Evolutionary conservation across 2,888 invertebrate species (phyloP), one percentile per base, ranked within the genome.

Genomic region (Standfussiana lucernea): DNA sequence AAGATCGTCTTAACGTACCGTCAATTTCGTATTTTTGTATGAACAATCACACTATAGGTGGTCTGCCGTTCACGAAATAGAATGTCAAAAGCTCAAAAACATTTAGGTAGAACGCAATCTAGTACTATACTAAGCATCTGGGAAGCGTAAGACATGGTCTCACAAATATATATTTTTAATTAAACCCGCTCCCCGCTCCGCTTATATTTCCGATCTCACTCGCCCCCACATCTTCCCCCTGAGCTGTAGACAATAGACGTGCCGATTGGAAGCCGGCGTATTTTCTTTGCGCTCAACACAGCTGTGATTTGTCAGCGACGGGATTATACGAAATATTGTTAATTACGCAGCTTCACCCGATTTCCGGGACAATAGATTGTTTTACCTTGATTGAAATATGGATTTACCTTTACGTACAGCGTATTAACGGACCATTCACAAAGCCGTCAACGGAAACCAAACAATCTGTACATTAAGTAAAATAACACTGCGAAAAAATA

Each of bases 211-310:
- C n/a, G 32, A 71, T 77, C 37, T 75, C 53, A 67, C 40, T 71
- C 79, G 69, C 37, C 77, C 75, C 75, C 73, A 24, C 69, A 47
- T 6, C 32, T 37, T 71, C 65, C 62, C 28, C 0, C 62, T 53
- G 56, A 75, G 70, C 50, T 72, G 75, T 79, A 85, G 83, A 86
- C 86, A 89, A 87, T 84, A 72, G 83, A 84, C n/a, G 80, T 61
- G 76, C 67, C 80, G 81, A 88, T 83, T 86, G 84, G 78, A 78
- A 80, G 82, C 77, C 56, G 75, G 50, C 73, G 82, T 87, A 83
- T 88, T 86, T 88, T 88, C 80, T 82, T 71, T 80, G 56, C 73
- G 28, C 71, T 50, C 72, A 76, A 76, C 79, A 67, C 75, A 69
- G 47, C 73, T 74, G 75, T 85, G 77, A 80, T 85, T 82, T 67